Percentiles rank a stretch among this genome's conserved stretches.
Conservation (phyloP, 2,113 vertebrate genomes). For the Crocuta crocuta region DNA sequence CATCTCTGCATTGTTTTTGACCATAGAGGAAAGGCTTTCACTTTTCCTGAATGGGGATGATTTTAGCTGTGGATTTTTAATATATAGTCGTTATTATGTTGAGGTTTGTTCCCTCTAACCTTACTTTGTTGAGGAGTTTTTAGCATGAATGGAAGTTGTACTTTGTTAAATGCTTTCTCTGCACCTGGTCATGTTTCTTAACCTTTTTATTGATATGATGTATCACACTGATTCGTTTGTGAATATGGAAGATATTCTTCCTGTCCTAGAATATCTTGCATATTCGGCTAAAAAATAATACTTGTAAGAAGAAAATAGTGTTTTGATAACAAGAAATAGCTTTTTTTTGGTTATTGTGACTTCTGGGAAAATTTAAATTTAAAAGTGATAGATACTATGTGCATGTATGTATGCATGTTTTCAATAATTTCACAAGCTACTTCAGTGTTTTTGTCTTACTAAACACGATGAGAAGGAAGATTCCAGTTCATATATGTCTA, state of each 20-base stretch:
- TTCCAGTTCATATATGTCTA: neutral
- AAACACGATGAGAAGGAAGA: neutral
- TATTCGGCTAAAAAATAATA: neutral
- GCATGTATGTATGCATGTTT: neutral
- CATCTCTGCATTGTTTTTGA: too few species aligned
- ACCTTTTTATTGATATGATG: too few species aligned
- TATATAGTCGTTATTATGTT: too few species aligned
- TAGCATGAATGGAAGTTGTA: too few species aligned
- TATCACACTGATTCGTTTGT: too few species aligned
- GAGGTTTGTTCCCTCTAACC: too few species aligned
- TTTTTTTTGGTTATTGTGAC: neutral
- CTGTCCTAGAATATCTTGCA: neutral
- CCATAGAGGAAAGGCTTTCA: too few species aligned
- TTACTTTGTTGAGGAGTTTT: too few species aligned
- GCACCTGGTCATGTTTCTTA: too few species aligned
- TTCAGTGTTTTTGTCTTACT: neutral
- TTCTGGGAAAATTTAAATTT: neutral
- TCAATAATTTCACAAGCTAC: neutral
- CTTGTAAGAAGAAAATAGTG: neutral
- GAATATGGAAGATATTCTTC: neutral
- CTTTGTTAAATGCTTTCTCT: too few species aligned
- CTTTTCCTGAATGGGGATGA: too few species aligned
- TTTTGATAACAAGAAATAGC: neutral
- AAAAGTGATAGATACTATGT: neutral
- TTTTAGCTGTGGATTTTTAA: too few species aligned